These are phyloP conservation scores for Chymomyza procnemis DNA, from an alignment of 2,888 invertebrate genomes.

Conservation along the genomic window DNA sequence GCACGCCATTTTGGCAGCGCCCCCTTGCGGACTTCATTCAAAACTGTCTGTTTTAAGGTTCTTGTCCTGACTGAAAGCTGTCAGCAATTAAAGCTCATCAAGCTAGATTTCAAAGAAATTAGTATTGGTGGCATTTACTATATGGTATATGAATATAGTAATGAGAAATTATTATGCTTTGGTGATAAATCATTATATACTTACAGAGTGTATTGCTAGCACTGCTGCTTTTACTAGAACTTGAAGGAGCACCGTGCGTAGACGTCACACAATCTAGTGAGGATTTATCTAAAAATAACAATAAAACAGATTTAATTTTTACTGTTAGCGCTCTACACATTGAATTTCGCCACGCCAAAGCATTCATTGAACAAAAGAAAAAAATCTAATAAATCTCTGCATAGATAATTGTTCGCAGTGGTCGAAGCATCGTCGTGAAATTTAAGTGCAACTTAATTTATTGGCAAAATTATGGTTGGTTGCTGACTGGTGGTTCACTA, in stretches of 20 bases:
- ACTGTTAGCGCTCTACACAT: constrained; percentile 63
- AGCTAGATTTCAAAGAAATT: constrained; percentile 6
- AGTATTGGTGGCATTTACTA: background rate
- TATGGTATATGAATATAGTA: too few relatives aligned
- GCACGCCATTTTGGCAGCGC: constrained; percentile 17
- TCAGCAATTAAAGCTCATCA: constrained; percentile 40
- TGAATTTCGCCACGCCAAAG: constrained; percentile 48
- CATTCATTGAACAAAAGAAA: background rate
- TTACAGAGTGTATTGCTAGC: constrained; percentile 63
- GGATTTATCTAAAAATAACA: constrained; percentile 73
- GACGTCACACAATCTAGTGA: constrained; percentile 73
- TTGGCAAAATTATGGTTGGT: constrained; percentile 61
- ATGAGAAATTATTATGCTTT: background rate
- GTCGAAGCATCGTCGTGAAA: constrained; percentile 46
- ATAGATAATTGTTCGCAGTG: constrained; percentile 69
- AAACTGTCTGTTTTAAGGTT: constrained; percentile 34
- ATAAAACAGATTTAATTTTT: too few relatives aligned
- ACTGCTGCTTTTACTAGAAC: constrained; percentile 67
- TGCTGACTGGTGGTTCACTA: constrained; percentile 14
- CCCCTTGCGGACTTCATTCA: constrained; percentile 25
- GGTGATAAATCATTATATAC: constrained; percentile 34
- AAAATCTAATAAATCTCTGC: constrained; percentile 61
- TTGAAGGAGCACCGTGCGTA: constrained; percentile 60
- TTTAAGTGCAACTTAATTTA: constrained; percentile 67
- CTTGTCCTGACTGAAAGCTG: constrained; percentile 64